These are phyloP conservation scores for Nicator chloris DNA, from an alignment of 2,113 vertebrate species.

Conservation along the genomic window DNA sequence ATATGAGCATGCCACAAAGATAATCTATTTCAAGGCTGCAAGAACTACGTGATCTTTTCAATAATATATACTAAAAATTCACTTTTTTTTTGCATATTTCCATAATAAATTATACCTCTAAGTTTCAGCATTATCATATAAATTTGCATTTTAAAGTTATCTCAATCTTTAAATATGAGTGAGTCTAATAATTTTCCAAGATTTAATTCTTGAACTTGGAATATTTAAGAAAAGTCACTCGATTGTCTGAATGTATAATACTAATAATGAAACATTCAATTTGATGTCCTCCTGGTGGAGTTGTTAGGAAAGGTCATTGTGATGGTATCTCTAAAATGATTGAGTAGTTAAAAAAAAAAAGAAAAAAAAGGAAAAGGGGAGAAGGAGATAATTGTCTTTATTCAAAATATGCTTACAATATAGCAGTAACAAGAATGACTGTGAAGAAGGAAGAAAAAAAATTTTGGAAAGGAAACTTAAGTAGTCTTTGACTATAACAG, in stretches of 20 bases:
- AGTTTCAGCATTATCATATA: background rate
- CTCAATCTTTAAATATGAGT: constrained; percentile 15
- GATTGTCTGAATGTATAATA: background rate
- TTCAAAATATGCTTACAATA: background rate
- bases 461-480: background rate
- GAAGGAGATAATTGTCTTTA: background rate
- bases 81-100: background rate
- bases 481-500: background rate
- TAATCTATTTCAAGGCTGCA: background rate
- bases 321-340: background rate
- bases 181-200: constrained; percentile 5
- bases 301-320: background rate
- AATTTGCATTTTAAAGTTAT: constrained; percentile 29
- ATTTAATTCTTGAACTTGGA: background rate
- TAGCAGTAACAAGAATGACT: background rate
- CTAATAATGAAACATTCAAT: background rate
- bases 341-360: background rate
- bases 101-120: background rate
- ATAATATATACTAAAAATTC: background rate
- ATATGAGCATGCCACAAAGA: background rate
- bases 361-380: background rate
- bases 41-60: background rate
- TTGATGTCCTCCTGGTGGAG: background rate
- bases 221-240: background rate
- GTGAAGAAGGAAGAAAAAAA: background rate